Conservation (phyloP, 2,113 vertebrate genomes). For the Meleagris gallopavo region DNA sequence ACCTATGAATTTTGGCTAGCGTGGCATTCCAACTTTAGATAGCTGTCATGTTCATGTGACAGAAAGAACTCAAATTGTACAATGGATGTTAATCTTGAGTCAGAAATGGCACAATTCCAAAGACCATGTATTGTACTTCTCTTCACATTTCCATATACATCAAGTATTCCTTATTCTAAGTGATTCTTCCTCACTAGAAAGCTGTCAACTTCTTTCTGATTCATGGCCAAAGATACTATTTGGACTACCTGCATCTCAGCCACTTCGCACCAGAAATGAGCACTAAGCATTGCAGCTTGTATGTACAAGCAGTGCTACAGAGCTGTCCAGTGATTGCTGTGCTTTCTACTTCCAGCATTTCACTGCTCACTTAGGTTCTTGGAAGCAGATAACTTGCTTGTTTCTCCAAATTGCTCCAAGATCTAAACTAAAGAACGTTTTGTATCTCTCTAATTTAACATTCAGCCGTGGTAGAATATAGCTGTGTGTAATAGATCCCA, state of each 20-base stretch:
- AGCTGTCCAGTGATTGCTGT: not conserved
- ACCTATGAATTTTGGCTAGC: not conserved
- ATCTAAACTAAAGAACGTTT: not conserved
- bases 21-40: not conserved
- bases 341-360: not conserved
- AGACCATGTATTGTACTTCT: not conserved
- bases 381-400: not conserved
- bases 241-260: not conserved
- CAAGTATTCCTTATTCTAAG: not conserved
- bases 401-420: slow-evolving; percentile 21
- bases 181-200: not conserved
- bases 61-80: not conserved
- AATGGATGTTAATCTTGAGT: not conserved
- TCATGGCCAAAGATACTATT: not conserved
- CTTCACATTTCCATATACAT: not conserved
- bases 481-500: not conserved
- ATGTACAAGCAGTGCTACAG: not conserved
- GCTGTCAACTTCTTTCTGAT: not conserved
- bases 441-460: not conserved
- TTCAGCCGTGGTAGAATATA: not conserved
- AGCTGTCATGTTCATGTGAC: not conserved
- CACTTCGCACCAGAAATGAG: not conserved
- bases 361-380: not conserved
- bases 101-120: not conserved
- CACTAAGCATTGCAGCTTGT: not conserved